These are phyloP conservation scores for Chymomyza procnemis DNA, from an alignment of 2,888 invertebrate genomes.

Conservation along the genomic window DNA sequence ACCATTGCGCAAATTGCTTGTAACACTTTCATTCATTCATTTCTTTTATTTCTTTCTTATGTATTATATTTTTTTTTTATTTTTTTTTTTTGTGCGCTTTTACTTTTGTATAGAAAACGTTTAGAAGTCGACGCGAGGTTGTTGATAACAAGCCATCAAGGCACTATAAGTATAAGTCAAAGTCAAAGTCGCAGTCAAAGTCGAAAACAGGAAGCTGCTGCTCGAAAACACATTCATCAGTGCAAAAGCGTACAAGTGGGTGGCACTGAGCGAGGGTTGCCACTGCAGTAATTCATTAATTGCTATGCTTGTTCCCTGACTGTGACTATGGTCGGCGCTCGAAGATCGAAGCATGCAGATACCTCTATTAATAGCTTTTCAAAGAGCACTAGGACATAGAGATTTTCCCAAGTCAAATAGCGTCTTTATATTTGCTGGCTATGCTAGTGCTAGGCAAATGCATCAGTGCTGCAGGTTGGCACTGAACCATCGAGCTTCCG, in stretches of 20 bases:
- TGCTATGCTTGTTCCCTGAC: too few species aligned
- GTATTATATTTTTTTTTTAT: background rate
- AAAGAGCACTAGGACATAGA: too few species aligned
- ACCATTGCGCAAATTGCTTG: conserved; percentile 66
- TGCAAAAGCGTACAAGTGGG: background rate
- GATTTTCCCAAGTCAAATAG: too few species aligned
- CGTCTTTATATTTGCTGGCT: too few species aligned
- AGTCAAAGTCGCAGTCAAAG: conserved; percentile 44
- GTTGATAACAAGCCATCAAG: conserved; percentile 41
- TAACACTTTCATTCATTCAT: conserved; percentile 48
- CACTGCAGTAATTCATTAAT: too few species aligned
- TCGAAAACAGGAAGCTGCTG: conserved; percentile 55
- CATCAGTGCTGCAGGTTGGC: too few species aligned
- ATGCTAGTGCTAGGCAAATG: too few species aligned
- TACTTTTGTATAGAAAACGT: conserved; percentile 62
- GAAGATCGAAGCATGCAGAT: too few species aligned
- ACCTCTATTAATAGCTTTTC: too few species aligned
- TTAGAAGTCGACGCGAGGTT: conserved; percentile 32
- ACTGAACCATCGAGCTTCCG: too few species aligned
- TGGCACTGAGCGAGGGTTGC: background rate
- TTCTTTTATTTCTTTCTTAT: conserved; percentile 21
- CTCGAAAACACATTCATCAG: conserved; percentile 66
- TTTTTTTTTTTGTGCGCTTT: conserved; percentile 36
- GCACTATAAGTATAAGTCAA: conserved; percentile 33
- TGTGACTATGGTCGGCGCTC: too few species aligned